These are phyloP conservation scores for Prietella phreatophila DNA, from an alignment of 2,113 vertebrate species.

Conservation along the genomic window DNA sequence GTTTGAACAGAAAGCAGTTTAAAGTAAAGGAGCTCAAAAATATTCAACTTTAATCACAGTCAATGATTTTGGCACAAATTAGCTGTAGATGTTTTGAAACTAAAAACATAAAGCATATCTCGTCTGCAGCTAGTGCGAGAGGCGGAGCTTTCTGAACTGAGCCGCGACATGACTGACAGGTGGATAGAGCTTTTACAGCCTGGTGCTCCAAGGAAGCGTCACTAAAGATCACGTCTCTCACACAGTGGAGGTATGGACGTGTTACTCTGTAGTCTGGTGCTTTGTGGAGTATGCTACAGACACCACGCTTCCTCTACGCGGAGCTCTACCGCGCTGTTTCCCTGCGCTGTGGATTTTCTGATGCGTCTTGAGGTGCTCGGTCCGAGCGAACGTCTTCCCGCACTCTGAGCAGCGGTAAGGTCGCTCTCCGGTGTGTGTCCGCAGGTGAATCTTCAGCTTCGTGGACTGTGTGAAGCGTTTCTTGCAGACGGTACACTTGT, in stretches of 20 bases:
- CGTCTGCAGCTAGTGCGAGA: background rate
- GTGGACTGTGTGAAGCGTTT: slow-evolving; percentile 13
- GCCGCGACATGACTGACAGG: background rate
- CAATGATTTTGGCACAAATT: background rate
- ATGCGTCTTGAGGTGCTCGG: background rate
- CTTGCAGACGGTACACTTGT: background rate
- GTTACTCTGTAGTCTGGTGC: background rate
- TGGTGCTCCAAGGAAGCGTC: no score
- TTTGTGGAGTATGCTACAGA: background rate
- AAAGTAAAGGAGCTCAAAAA: background rate
- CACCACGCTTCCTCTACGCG: no score
- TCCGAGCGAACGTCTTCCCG: background rate
- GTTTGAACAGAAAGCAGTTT: background rate
- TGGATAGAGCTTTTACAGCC: background rate
- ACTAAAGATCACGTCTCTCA: no score
- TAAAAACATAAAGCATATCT: background rate
- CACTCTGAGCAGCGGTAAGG: slow-evolving; percentile 1
- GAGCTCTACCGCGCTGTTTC: background rate
- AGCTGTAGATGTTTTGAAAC: background rate
- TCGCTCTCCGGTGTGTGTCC: background rate
- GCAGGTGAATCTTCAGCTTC: slow-evolving; percentile 10
- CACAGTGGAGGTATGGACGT: background rate
- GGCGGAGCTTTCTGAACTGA: background rate
- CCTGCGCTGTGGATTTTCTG: background rate
- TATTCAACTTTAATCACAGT: background rate